These are phyloP conservation scores for Lagothrix lagotricha DNA, from an alignment of 2,797 vertebrate genomes.

Conservation along the genomic window DNA sequence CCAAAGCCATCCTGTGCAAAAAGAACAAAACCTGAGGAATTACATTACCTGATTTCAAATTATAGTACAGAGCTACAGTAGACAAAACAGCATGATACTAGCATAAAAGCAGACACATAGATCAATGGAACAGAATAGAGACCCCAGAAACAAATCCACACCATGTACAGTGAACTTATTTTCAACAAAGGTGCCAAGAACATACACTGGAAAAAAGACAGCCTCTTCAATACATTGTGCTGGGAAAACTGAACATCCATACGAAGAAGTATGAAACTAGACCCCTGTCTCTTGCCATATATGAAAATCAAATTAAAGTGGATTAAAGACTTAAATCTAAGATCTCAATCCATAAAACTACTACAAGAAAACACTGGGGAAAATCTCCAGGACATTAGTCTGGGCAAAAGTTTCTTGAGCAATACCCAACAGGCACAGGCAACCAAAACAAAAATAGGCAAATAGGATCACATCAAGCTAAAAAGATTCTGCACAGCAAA, in stretches of 20 bases:
- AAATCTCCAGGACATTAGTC: neutral
- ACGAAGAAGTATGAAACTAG: no score
- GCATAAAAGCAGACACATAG: neutral
- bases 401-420: neutral
- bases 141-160: neutral
- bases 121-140: neutral
- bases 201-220: neutral
- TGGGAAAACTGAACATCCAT: neutral
- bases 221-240: neutral
- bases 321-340: neutral
- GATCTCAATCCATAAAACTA: neutral
- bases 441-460: neutral
- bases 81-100: neutral
- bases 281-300: neutral
- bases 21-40: neutral
- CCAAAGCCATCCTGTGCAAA: neutral
- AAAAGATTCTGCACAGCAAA: neutral
- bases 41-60: neutral
- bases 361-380: neutral
- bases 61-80: neutral
- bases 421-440: neutral
- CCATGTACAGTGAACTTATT: neutral
- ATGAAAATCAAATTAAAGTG: neutral
- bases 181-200: neutral
- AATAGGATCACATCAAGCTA: neutral